A percentile compares a stretch with the other conserved stretches of the same genome.
Evolutionary conservation across 2,113 vertebrate species (phyloP).

Genomic region (Numenius arquata): DNA sequence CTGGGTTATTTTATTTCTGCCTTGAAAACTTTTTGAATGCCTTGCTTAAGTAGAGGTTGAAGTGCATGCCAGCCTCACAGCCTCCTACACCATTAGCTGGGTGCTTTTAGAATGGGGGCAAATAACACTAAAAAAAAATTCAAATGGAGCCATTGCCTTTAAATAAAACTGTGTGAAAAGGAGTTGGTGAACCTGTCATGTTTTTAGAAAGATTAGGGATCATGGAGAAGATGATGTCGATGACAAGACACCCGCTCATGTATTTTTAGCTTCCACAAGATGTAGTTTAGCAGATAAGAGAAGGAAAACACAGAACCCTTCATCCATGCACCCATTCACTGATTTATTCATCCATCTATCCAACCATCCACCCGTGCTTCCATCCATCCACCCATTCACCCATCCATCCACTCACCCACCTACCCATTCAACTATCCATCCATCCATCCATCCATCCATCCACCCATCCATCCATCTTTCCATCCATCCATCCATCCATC

Average conservation of each 20-base stretch:
- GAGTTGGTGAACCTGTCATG: neutral
- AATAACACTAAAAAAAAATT: neutral
- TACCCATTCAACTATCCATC: no score
- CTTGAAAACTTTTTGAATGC: neutral
- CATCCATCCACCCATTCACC: neutral
- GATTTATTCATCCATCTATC: no score
- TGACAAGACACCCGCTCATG: neutral
- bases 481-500: no score
- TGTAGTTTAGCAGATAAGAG: neutral
- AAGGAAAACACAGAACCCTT: neutral
- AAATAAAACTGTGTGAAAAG: neutral
- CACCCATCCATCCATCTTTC: no score
- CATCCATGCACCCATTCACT: neutral
- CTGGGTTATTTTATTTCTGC: neutral
- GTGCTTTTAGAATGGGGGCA: neutral
- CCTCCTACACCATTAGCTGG: neutral
- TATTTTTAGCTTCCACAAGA: neutral
- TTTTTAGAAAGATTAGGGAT: neutral
- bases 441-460: fast-evolving
- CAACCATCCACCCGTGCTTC: no score
- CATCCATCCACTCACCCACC: neutral
- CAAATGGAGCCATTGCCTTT: neutral
- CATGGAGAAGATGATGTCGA: neutral
- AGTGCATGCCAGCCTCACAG: neutral
- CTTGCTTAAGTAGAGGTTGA: neutral